These are phyloP conservation scores for Synanthedon myopaeformis DNA, from an alignment of 2,888 invertebrate genomes.

Conservation along the genomic window DNA sequence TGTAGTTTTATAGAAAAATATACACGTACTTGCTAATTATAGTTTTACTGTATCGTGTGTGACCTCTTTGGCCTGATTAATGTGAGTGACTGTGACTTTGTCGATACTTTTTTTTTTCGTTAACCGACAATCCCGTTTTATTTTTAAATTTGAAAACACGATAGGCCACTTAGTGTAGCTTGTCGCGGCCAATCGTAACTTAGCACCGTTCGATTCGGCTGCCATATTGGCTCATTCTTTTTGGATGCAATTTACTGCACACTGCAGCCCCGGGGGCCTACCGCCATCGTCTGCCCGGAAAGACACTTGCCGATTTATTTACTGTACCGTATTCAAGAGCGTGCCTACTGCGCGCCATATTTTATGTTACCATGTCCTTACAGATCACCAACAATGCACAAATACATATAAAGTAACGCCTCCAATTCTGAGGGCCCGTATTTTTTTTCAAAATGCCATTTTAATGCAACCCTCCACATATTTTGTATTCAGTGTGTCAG, in stretches of 20 bases:
- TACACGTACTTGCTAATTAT: no score
- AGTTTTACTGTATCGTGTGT: slow-evolving; percentile 11
- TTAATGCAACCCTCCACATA: slow-evolving; percentile 24
- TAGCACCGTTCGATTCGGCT: slow-evolving; percentile 54
- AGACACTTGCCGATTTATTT: slow-evolving; percentile 53
- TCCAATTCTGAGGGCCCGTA: slow-evolving; percentile 48
- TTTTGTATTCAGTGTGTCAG: slow-evolving; percentile 26
- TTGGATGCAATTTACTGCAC: slow-evolving; percentile 60
- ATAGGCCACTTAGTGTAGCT: slow-evolving; percentile 62
- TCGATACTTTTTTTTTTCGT: slow-evolving; percentile 8
- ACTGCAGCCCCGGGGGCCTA: slow-evolving; percentile 38
- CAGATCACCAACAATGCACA: slow-evolving; percentile 54
- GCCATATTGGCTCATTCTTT: slow-evolving; percentile 58
- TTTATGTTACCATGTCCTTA: slow-evolving; percentile 45
- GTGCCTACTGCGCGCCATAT: slow-evolving; percentile 51
- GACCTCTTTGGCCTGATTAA: slow-evolving; percentile 55
- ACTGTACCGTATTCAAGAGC: slow-evolving; percentile 53
- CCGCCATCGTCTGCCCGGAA: slow-evolving; percentile 38
- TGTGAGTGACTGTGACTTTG: slow-evolving; percentile 23
- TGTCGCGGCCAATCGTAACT: slow-evolving; percentile 57
- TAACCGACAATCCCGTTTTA: slow-evolving; percentile 30
- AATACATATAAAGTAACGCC: slow-evolving; percentile 55
- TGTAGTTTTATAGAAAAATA: no score
- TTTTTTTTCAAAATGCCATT: slow-evolving; percentile 45
- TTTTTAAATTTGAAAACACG: slow-evolving; percentile 58